A percentile compares a stretch with the other conserved stretches of the same genome.
Conservation (phyloP, 2,888 invertebrate genomes). For the Kuschelorhynchus macadamiae region DNA sequence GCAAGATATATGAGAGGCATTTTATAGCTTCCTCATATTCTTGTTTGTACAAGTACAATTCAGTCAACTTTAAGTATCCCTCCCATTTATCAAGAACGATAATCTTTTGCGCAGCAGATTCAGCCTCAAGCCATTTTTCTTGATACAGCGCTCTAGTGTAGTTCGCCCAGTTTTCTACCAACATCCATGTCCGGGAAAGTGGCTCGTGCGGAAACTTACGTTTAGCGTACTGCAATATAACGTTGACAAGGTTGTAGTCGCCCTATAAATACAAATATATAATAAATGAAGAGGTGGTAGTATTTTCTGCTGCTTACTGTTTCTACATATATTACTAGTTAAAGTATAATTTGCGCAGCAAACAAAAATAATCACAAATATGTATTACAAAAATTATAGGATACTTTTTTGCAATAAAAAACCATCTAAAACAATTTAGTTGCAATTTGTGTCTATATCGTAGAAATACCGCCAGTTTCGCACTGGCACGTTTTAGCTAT, state of each 20-base stretch:
- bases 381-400: too few relatives aligned
- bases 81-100: slow-evolving; percentile 78
- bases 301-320: background rate
- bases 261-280: slow-evolving; percentile 64
- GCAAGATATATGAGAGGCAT: slow-evolving; percentile 69
- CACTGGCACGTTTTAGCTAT: too few relatives aligned
- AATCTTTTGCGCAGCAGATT: slow-evolving; percentile 78
- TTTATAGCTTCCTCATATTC: slow-evolving; percentile 66
- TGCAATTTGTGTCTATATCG: too few relatives aligned
- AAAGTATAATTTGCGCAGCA: too few relatives aligned
- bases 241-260: slow-evolving; percentile 72
- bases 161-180: slow-evolving; percentile 74
- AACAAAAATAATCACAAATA: too few relatives aligned
- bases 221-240: slow-evolving; percentile 75
- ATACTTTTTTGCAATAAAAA: too few relatives aligned
- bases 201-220: slow-evolving; percentile 76
- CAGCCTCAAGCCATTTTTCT: slow-evolving; percentile 80
- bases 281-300: too few relatives aligned
- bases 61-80: slow-evolving; percentile 74
- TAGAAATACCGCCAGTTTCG: too few relatives aligned
- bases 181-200: slow-evolving; percentile 77
- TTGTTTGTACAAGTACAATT: slow-evolving; percentile 73
- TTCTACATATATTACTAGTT: too few relatives aligned
- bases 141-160: slow-evolving; percentile 65
- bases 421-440: too few relatives aligned